These are phyloP conservation scores for Callyntrura guangdongensis DNA, from an alignment of 2,888 invertebrate genomes.

Conservation along the genomic window DNA sequence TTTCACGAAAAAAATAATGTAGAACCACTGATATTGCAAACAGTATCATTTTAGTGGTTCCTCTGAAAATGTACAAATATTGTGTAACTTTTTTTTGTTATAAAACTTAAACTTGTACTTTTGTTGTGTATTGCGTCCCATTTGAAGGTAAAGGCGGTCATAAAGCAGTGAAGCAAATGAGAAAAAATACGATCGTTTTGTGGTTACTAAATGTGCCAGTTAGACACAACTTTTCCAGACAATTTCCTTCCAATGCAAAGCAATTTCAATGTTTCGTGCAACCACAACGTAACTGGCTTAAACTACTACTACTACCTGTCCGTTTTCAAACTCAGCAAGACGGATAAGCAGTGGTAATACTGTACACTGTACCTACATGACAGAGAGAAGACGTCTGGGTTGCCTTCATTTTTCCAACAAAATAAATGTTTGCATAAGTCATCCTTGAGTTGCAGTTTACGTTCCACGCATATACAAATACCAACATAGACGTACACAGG, in stretches of 20 bases:
- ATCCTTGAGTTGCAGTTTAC: conserved; percentile 17
- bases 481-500: neutral
- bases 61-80: neutral
- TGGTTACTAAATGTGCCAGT: conserved; percentile 21
- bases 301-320: too few species aligned
- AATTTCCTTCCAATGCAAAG: conserved; percentile 57
- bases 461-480: too few species aligned
- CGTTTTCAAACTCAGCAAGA: too few species aligned
- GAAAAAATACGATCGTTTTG: conserved; percentile 9
- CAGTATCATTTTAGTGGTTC: conserved; percentile 8
- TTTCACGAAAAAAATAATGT: neutral
- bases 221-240: conserved; percentile 65
- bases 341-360: neutral
- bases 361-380: neutral
- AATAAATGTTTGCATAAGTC: conserved; percentile 39
- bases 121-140: neutral
- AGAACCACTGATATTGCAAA: neutral
- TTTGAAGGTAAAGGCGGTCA: conserved; percentile 37
- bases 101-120: neutral
- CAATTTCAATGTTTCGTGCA: neutral
- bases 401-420: conserved; percentile 56
- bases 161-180: conserved; percentile 17
- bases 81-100: neutral
- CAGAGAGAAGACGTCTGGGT: conserved; percentile 47
- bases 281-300: neutral